Evolutionary conservation across 2,113 vertebrate species (phyloP).

Genomic region (Vulpes vulpes): DNA sequence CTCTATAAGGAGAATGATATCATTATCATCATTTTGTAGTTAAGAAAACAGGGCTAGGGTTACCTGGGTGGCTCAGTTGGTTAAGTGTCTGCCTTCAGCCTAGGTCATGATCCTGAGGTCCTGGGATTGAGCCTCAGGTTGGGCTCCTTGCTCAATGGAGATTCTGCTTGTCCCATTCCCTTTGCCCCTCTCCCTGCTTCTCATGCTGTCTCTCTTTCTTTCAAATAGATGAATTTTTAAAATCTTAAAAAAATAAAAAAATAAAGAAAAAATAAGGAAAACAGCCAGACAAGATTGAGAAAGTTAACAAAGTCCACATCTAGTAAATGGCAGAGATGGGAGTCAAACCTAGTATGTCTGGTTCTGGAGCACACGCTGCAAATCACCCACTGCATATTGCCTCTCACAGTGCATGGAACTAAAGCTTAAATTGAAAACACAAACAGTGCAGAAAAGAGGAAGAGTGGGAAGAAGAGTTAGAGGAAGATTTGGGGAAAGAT

Average conservation of each 20-base stretch:
- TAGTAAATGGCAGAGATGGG: neutral
- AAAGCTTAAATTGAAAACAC: neutral
- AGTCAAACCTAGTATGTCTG: neutral
- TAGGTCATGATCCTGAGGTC: neutral
- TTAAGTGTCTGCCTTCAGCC: neutral
- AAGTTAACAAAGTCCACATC: neutral
- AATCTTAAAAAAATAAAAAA: neutral
- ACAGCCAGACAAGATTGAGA: neutral
- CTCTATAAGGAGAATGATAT: neutral
- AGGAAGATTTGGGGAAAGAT: neutral
- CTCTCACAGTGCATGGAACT: neutral
- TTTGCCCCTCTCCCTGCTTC: neutral
- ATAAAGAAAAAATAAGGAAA: neutral
- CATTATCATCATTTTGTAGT: neutral
- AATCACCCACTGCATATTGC: neutral
- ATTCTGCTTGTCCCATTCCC: neutral
- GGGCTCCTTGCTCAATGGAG: neutral
- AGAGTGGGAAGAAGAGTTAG: neutral
- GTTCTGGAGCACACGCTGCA: neutral
- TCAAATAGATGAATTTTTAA: neutral
- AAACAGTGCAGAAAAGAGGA: neutral
- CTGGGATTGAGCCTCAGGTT: fast-evolving
- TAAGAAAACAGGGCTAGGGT: neutral
- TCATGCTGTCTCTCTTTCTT: neutral
- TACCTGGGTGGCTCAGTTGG: neutral